Conservation (phyloP, 2,113 vertebrate genomes). For the Serinus canaria region DNA sequence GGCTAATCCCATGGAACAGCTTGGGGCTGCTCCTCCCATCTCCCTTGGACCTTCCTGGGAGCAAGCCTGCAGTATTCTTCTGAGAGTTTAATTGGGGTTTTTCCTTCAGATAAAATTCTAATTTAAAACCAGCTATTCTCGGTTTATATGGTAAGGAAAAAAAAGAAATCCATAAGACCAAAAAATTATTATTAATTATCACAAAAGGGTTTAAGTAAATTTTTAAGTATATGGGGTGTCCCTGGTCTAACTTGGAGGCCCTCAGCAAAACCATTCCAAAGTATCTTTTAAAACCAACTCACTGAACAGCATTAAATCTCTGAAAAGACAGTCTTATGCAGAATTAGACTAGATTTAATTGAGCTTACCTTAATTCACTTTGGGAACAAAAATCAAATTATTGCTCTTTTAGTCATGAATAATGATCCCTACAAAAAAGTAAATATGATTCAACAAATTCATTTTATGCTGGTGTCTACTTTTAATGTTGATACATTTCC, state of each 20-base stretch:
- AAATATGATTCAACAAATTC: not conserved
- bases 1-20: not conserved
- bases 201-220: not conserved
- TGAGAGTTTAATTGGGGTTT: not conserved
- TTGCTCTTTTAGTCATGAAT: not conserved
- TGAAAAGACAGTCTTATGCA: not conserved
- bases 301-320: not conserved
- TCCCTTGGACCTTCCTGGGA: not conserved
- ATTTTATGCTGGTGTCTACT: not conserved
- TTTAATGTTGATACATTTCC: not conserved
- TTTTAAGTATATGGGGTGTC: not conserved
- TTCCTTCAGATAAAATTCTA: not conserved
- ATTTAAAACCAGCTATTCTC: not conserved
- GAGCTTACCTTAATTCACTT: not conserved
- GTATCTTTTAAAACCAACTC: not conserved
- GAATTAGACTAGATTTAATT: not conserved
- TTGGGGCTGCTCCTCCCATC: not conserved
- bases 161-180: fast-evolving
- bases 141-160: not conserved
- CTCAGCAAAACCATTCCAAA: not conserved
- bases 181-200: not conserved
- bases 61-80: not conserved
- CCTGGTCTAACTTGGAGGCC: not conserved
- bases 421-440: not conserved
- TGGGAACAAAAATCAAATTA: not conserved